Base-by-base conservation (phyloP, 2,888 invertebrate genomes). In the Cephus nigrinus region DNA sequence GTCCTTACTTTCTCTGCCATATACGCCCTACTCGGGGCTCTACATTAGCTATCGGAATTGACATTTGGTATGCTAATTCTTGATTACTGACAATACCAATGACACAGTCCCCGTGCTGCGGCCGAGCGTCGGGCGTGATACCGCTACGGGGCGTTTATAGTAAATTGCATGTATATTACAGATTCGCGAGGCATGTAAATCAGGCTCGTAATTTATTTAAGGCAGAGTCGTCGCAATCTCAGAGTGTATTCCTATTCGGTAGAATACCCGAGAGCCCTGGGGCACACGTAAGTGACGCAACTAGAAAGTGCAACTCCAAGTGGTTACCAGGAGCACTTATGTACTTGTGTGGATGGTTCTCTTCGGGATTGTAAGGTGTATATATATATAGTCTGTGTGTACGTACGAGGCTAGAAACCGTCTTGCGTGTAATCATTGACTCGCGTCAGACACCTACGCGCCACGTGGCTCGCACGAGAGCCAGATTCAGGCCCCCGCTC, bases 51-150 rank as follows among this genome's bases (percentile, higher is more conserved):
- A 82, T 78, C 79, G 78, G 55, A 78, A 80, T 80, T 84, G 86
- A 86, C 86, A 86, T 86, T 86, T 86, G 80, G 84, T 82, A 86
- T 86, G 86, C 84, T 86, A 84, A 85, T 85, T 55, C 82, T 81
- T 86, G 86, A 85, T 86, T 84, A 23, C 55, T 9, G 55, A 55
- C 55, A 55, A 55, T 55, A 55, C 55, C 55, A 55, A 55, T 55
- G 55, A 55, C 23, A 55, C 55, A 23, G 55, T 55, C 9, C 5
- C 55, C 5, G 55, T 9, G 23, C 55, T 23, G 23, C 9, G 5
- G 55, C 23, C 0, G 1, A 55, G 9, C 23, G 55, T 55, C 15
- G 9, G 35, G 12, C 2, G 23, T 1, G 23, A 55, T 23, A 55
- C 9, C 9, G 55, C 23, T 9, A 55, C 23, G 9, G 55, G 55